phyloP scores from a whole-genome alignment of 2,888 invertebrate species.

The Drosophila quinaria region DNA sequence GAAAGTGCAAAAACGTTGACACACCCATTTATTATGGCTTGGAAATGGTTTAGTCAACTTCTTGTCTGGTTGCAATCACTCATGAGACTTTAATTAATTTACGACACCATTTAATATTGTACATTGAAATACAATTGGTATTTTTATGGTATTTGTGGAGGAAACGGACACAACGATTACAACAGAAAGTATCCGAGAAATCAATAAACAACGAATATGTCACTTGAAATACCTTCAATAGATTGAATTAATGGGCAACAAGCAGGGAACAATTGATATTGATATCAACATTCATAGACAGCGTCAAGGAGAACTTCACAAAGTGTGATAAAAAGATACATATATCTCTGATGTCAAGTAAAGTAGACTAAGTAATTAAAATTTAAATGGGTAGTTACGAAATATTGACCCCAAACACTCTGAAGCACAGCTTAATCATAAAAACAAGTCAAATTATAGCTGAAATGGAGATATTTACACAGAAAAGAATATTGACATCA shows the following conservation, averaged over 20 bases:
- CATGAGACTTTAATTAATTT: slow-evolving; percentile 31
- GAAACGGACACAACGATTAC: slow-evolving; percentile 17
- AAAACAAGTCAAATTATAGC: neutral
- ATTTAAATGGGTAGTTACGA: neutral
- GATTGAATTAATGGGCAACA: neutral
- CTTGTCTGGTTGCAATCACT: slow-evolving; percentile 14
- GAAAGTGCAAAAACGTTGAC: slow-evolving; percentile 29
- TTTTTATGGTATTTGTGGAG: slow-evolving; percentile 19
- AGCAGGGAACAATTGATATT: slow-evolving; percentile 6
- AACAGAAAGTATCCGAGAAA: slow-evolving; percentile 5
- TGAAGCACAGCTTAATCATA: neutral
- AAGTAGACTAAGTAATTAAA: neutral
- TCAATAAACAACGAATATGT: slow-evolving; percentile 12
- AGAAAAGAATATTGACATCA: neutral
- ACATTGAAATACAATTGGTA: slow-evolving; percentile 31
- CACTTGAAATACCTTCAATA: neutral
- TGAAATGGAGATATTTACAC: neutral
- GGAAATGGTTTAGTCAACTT: slow-evolving; percentile 21
- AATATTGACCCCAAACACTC: neutral
- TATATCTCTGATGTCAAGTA: neutral
- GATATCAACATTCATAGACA: neutral
- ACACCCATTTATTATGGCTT: slow-evolving; percentile 41
- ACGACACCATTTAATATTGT: slow-evolving; percentile 18
- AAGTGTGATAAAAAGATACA: neutral
- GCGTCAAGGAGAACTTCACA: neutral